Base-by-base conservation (phyloP, 1,140 invertebrate genomes). In the Reticulitermes speratus region DNA sequence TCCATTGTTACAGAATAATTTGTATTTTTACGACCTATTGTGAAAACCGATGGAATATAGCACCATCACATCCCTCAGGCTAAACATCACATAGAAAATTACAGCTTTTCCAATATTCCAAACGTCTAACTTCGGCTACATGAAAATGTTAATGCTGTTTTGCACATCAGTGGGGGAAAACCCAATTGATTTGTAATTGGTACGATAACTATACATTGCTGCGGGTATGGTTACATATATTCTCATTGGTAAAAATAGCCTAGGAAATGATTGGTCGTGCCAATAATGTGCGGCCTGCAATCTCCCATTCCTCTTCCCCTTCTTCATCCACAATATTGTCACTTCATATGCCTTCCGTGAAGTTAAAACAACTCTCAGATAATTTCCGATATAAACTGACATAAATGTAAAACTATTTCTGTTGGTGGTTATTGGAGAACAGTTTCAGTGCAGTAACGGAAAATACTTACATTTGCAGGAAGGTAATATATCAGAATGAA, bases 121-220 rank as follows among this genome's bases (percentile, higher is more conserved):
- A 11, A 25, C 32, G n/a, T 32, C 65, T 75, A 75, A 75, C 16
- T n/a, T 25, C 14, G 7, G 8, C 9, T 75, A 9, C n/a, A 75
- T 75, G 65, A 75, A 75, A 75, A 75, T 75, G 65, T 75, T 75
- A 75, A 75, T 75, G n/a, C 14, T 55, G 38, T 65, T 65, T 65
- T 75, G 25, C 65, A 75, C 65, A 75, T 75, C 65, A 75, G 25
- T 55, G 65, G 25, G 65, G 65, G 7, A 75, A 30, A 30, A n/a
- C n/a, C 7, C 65, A 75, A 75, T 75, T 75, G 65, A 75, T 30
- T 30, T 25, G 65, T 75, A 75, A 75, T 75, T 75, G 65, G 65
- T 75, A 75, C n/a, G 65, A 30, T 25, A 75, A 75, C 25, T 30
- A 16, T 25, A 12, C 65, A n/a, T 75, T 75, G 25, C 65, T 75